These are phyloP conservation scores for Todus mexicanus DNA, from an alignment of 2,797 vertebrate species.

Conservation along the genomic window DNA sequence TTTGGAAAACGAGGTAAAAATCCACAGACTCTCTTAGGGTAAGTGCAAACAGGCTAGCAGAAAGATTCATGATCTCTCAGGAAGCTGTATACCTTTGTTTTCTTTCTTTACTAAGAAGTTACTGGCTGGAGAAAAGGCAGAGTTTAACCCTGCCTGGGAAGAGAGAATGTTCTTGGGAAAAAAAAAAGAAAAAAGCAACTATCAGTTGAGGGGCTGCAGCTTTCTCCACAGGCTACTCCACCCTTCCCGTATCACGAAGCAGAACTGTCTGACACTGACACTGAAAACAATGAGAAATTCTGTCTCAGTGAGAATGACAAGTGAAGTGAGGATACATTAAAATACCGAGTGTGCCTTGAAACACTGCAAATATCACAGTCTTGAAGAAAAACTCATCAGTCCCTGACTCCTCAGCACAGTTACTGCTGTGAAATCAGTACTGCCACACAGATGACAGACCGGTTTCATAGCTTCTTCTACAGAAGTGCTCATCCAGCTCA, in stretches of 20 bases:
- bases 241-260: background rate
- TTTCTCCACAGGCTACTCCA: background rate
- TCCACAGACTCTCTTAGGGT: background rate
- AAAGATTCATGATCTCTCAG: background rate
- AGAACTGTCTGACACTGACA: background rate
- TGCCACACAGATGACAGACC: background rate
- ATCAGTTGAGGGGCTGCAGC: background rate
- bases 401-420: background rate
- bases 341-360: background rate
- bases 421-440: background rate
- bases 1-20: background rate
- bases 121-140: background rate
- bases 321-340: background rate
- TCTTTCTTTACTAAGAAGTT: background rate
- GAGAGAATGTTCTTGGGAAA: background rate
- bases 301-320: background rate
- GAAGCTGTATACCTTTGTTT: background rate
- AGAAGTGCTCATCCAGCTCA: background rate
- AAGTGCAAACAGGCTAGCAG: background rate
- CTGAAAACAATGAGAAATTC: background rate
- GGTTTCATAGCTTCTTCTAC: background rate
- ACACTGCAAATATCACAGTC: background rate
- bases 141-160: background rate
- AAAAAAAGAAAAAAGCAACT: background rate
- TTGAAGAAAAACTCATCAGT: background rate